Conservation (phyloP, 2,113 vertebrate species). For the Callospermophilus lateralis region DNA sequence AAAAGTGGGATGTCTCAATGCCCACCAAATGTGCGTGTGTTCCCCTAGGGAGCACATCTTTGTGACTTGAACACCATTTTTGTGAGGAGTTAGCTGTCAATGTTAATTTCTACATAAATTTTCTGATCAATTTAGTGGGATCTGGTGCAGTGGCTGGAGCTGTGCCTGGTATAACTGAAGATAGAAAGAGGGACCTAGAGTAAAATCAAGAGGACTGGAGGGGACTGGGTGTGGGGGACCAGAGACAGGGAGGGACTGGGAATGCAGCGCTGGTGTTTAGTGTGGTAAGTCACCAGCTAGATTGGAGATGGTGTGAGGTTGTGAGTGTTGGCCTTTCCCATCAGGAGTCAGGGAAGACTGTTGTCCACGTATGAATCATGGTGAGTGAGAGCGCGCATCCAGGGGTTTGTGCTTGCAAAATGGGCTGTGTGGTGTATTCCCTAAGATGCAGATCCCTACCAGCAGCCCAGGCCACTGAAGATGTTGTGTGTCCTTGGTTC, state of each 20-base stretch:
- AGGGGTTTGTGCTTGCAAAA: too few relatives aligned
- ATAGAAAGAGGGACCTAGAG: not conserved
- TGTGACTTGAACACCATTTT: not conserved
- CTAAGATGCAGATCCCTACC: fast-evolving
- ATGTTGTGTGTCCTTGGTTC: too few relatives aligned
- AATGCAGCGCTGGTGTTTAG: not conserved
- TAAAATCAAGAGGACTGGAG: not conserved
- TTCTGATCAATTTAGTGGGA: not conserved
- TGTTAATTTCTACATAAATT: not conserved
- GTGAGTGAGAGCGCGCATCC: too few relatives aligned
- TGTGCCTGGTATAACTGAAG: not conserved
- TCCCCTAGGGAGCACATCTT: not conserved
- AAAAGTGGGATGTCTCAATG: not conserved
- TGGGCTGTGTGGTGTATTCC: not conserved
- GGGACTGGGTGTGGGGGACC: not conserved
- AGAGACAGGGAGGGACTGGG: not conserved
- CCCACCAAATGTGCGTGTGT: not conserved
- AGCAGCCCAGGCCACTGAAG: too few relatives aligned
- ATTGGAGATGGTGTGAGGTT: not conserved
- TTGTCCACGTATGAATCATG: not conserved
- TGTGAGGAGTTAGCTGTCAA: not conserved
- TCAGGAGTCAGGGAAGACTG: too few relatives aligned
- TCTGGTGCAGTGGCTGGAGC: not conserved
- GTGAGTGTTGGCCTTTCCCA: too few relatives aligned
- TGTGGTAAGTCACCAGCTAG: not conserved